Conservation (phyloP, 2,888 invertebrate genomes). For the Smittia aterrima region DNA sequence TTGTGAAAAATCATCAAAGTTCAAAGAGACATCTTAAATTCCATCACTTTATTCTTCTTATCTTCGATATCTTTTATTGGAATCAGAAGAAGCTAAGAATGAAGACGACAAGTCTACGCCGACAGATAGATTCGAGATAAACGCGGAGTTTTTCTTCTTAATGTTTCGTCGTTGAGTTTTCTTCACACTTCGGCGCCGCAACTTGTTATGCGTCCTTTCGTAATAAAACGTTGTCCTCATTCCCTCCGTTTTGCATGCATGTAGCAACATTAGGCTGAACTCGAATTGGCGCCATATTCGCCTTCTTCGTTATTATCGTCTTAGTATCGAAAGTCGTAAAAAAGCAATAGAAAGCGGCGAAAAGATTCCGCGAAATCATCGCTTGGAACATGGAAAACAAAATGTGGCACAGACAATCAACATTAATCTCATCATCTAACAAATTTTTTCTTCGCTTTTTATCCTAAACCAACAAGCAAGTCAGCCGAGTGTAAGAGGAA, state of each 20-base stretch:
- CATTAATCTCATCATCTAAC: slow-evolving; percentile 23
- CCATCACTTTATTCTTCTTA: no score
- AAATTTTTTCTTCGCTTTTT: slow-evolving; percentile 52
- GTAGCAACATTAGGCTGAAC: background rate
- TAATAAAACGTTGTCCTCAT: background rate
- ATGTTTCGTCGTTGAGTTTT: background rate
- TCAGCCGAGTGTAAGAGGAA: background rate
- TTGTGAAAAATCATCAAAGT: no score
- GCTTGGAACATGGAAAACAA: background rate
- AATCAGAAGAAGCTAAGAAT: no score
- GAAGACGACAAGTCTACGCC: no score
- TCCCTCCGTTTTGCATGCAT: background rate
- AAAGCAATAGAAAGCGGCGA: no score
- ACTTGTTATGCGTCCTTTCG: background rate
- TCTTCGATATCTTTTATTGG: no score
- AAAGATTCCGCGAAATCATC: slow-evolving; percentile 12
- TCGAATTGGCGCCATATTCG: background rate
- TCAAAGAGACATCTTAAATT: no score
- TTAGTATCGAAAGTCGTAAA: background rate
- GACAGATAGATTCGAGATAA: no score
- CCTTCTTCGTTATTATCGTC: background rate
- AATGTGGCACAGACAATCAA: slow-evolving; percentile 25
- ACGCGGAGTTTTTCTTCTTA: no score
- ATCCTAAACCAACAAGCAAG: background rate
- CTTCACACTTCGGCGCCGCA: background rate